Evolutionary conservation across 2,797 vertebrate genomes (phyloP).

Genomic region (Aselliscus stoliczkanus): DNA sequence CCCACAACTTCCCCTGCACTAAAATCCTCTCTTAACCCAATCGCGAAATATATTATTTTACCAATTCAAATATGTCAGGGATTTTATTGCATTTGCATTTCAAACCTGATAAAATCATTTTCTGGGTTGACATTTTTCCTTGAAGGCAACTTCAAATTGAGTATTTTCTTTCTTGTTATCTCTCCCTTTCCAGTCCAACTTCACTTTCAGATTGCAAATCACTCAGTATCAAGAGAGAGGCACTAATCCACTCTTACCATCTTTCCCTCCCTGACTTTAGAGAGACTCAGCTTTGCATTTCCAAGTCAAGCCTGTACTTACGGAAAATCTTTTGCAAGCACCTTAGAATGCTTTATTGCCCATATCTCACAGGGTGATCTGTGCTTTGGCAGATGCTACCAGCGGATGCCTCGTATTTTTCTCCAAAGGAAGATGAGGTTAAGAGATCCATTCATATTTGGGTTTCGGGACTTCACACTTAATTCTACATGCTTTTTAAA

Average conservation of each 20-base stretch:
- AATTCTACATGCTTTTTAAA: neutral
- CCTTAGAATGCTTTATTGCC: slow-evolving; percentile 46
- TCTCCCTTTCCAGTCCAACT: slow-evolving; percentile 69
- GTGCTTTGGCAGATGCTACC: neutral
- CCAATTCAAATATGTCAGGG: slow-evolving; percentile 75
- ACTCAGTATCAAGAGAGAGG: slow-evolving; percentile 58
- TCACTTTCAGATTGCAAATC: slow-evolving; percentile 71
- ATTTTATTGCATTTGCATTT: slow-evolving; percentile 80
- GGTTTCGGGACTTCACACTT: neutral
- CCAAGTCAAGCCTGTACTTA: slow-evolving; percentile 30
- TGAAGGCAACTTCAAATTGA: slow-evolving; percentile 81
- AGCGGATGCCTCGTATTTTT: neutral
- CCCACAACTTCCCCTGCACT: slow-evolving; percentile 28
- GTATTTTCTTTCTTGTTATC: slow-evolving; percentile 78
- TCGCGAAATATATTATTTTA: slow-evolving; percentile 77
- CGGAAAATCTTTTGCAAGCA: neutral
- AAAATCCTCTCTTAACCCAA: slow-evolving; percentile 53
- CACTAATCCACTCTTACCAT: slow-evolving; percentile 42
- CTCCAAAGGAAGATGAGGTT: neutral
- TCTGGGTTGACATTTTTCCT: slow-evolving; percentile 73
- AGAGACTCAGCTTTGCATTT: slow-evolving; percentile 48
- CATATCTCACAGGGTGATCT: neutral
- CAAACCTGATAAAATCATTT: slow-evolving; percentile 77
- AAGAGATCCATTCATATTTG: neutral
- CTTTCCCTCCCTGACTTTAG: slow-evolving; percentile 51